These are phyloP conservation scores for Aplysina aerophoba DNA, from an alignment of 37 sponge, comb jelly and placozoan genomes.

Conservation along the genomic window DNA sequence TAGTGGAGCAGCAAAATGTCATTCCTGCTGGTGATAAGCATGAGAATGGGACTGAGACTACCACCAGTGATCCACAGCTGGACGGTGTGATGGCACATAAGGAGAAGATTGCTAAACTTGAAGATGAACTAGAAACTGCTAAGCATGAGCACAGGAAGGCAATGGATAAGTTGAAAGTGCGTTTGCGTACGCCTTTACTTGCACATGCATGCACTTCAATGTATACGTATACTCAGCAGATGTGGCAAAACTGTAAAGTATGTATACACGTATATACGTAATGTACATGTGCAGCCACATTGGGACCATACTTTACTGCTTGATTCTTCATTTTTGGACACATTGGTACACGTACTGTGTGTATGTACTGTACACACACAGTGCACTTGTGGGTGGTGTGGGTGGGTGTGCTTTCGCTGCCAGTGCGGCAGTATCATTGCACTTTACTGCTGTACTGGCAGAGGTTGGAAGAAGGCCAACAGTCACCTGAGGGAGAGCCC, in stretches of 20 bases:
- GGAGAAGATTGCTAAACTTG: slow-evolving; percentile 39
- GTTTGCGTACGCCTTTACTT: neutral
- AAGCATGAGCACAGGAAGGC: neutral
- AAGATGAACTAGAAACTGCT: slow-evolving; percentile 53
- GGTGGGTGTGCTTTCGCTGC: too few species aligned
- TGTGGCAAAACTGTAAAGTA: too few species aligned
- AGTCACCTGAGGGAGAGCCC: too few species aligned
- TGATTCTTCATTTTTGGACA: too few species aligned
- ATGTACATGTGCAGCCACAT: too few species aligned
- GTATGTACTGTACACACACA: too few species aligned
- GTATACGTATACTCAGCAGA: neutral
- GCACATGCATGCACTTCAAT: neutral
- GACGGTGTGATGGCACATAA: slow-evolving; percentile 55
- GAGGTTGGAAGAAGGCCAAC: neutral
- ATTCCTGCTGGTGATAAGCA: neutral
- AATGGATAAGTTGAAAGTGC: neutral
- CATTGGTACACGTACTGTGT: too few species aligned
- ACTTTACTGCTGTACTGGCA: neutral
- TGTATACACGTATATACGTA: too few species aligned
- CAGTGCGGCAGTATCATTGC: too few species aligned
- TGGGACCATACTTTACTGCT: too few species aligned
- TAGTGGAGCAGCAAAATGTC: neutral
- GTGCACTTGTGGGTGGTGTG: too few species aligned
- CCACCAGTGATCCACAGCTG: slow-evolving; percentile 50
- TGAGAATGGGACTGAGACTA: slow-evolving; percentile 32